Evolutionary conservation across 1,140 invertebrate species (phyloP), one percentile per base, ranked within the genome.

Genomic region (Sycobia sp.): DNA sequence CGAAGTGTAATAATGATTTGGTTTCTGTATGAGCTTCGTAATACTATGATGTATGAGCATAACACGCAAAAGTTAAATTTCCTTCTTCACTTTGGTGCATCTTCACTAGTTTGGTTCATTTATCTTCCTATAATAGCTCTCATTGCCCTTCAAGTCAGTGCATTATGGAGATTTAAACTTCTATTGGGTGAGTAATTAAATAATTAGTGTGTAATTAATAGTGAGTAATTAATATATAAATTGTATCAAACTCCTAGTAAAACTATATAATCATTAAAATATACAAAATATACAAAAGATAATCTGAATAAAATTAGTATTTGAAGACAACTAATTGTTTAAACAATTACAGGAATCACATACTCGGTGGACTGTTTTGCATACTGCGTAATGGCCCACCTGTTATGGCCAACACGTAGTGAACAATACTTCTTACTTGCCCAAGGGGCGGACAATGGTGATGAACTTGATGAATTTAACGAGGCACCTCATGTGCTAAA

Each of bases 41-140:
- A 91, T 69, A 96, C 94, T 2, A 95, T 96, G 93, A 85, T 90
- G 55, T 93, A 94, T 67, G 93, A 96, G 75, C 93, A 95, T 78
- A 95, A 95, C 76, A 89, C 88, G 73, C 89, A 92, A 68, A 95
- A 96, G 77, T 82, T 95, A 9, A 91, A 95, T 75, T 98, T 97
- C 81, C 88, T 96, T 43, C 86, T 97, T 46, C 96, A 98, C 78
- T 97, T 98, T 82, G 96, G 95, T 46, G 96, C 96, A 36, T 97
- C 95, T 22, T 96, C 95, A 68, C 84, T 98, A 36, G 96, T 99
- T 16, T 99, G 97, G 97, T 98, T 98, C 73, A 94, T 98, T 67
- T 98, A 98, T 82, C 84, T 98, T 66, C 95, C 96, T 9, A 90
- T 97, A 39, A 89, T 98, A 67, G 95, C 94, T 44, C 86, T 98